Base-by-base conservation (phyloP, 2,888 invertebrate genomes). In the Ligdia adustata region DNA sequence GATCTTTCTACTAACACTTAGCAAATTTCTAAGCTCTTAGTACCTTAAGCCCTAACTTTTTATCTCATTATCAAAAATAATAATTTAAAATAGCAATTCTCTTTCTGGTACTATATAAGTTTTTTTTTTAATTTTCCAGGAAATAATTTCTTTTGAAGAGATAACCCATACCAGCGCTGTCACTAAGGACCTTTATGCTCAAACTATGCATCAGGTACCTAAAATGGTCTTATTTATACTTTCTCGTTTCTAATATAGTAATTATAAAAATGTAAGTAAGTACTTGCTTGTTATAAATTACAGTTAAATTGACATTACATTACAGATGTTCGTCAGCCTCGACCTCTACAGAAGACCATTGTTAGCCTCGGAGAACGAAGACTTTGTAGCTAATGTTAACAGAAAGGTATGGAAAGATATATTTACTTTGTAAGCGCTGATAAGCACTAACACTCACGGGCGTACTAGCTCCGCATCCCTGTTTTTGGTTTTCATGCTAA, bases 331-430 rank as follows among this genome's bases (percentile, higher is more conserved):
- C 60, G 72, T 86, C 40, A 76, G 77, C 57, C 62, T 91, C 60
- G 79, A 90, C 54, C 60, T 92, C 9, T 85, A 91, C 66, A 75
- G 83, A 64, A 79, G 91, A 41, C 82, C 91, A 32, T 70, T 88
- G 60, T 57, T 90, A 18, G 91, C 91, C 0, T 69, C 84, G 0
- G 92, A 92, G 55, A 92, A 92, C 62, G 92, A 92, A 72, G 92
- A 92, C 60, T 92, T 92, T 52, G 72, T 92, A 16, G 91, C 92
- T 3, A 92, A 91, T 64, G 84, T 92, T 9, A 92, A 91, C 55
- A 79, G 92, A 67, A 91, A 91, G 85, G 92, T 91, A 69, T 51
- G 39, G 9, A 16, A 14, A 2, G 18, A 32, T 14, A 16, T 20
- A 13, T 9, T 9, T n/a, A n/a, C n/a, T n/a, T n/a, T n/a, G n/a